phyloP scores from a whole-genome alignment of 2,797 vertebrate species.

The Enteromius mattozi region DNA sequence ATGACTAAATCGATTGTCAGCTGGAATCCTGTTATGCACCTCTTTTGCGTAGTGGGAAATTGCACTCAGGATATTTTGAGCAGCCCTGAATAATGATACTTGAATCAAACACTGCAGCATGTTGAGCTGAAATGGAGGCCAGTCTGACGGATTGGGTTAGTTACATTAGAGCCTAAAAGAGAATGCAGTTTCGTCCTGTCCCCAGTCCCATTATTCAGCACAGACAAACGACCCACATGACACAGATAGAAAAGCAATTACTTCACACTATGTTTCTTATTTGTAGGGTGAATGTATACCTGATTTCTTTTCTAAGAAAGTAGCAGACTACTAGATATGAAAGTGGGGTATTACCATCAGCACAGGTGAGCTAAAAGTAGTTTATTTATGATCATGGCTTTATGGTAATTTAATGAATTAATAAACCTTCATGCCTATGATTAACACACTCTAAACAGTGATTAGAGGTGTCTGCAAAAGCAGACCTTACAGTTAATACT shows the following conservation, averaged over 20 bases:
- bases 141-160: conserved; percentile 47
- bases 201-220: conserved; percentile 36
- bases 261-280: conserved; percentile 23
- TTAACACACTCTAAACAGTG: conserved; percentile 9
- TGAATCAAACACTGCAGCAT: conserved; percentile 25
- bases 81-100: conserved; percentile 21
- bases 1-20: not conserved
- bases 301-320: conserved; percentile 36
- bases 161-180: conserved; percentile 46
- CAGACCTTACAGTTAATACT: not conserved
- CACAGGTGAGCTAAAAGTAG: not conserved
- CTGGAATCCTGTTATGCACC: not conserved
- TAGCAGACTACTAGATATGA: not conserved
- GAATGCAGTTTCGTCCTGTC: conserved; percentile 19
- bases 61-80: conserved; percentile 12
- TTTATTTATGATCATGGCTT: not conserved
- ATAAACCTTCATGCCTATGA: not conserved
- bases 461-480: not conserved
- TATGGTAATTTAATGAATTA: not conserved
- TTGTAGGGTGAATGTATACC: not conserved
- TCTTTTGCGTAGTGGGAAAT: conserved; percentile 16
- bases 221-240: conserved; percentile 61
- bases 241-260: conserved; percentile 51
- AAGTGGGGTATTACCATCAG: not conserved
- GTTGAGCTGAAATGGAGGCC: conserved; percentile 51